Base-by-base conservation (phyloP, 1,140 invertebrate species). In the Babylonia areolata region DNA sequence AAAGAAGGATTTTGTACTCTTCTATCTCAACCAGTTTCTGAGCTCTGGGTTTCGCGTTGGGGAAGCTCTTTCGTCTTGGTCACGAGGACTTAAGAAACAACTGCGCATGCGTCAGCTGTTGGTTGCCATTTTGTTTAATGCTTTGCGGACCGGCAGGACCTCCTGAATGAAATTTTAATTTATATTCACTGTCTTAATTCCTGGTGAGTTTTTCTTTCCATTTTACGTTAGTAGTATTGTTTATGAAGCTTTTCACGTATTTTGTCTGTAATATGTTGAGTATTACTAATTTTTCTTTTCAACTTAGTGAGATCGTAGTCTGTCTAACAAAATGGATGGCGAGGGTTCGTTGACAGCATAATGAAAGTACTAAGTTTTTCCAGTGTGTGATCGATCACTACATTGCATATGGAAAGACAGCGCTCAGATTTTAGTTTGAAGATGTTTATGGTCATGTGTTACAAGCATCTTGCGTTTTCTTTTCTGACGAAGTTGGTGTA, bases 141-240 rank as follows among this genome's bases (percentile, higher is more conserved):
- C 46, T 28, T 78, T 78, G 15, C 9, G 28, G 77, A 54, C 64
- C 42, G 46, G 33, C 31, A 35, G 71, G 42, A 73, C 46, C 33
- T 33, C 39, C 39, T 84, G 39, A 37, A 75, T 75, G 73, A 35
- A 75, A 35, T 35, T 75, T 75, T 33, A 35, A 39, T 39, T 75
- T 75, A 37, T 37, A 23, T 33, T 20, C 9, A 15, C 28, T 75
- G 35, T 35, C 35, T 37, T 39, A 33, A 71, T n/a, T 40, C 28
- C 42, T 51, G 46, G 51, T 75, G 64, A 37, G 31, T 86, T 86
- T 86, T 86, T 86, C 85, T 86, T 86, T 86, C 79, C 69, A 86
- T 37, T 46, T 86, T 71, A 42, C 64, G 42, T 73, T 81, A 82
- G 79, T 69, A 33, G 3, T 20, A 46, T 46, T 9, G 33, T 42